Conservation (phyloP, 1,140 invertebrate genomes). For the Triops longicaudatus region DNA sequence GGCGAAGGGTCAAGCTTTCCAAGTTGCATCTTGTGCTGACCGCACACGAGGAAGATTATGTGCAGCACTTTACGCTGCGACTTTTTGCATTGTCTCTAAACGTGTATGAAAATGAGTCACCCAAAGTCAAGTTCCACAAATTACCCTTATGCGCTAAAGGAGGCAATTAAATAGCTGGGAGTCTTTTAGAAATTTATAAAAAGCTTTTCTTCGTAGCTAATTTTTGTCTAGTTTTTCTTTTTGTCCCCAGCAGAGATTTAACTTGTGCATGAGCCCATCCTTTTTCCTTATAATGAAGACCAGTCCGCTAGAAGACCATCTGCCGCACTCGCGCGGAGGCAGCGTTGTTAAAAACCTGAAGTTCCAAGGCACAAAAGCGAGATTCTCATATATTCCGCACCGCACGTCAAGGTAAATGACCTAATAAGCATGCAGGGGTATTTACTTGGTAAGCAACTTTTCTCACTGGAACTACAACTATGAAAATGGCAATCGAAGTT, state of each 20-base stretch:
- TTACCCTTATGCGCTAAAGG: background rate
- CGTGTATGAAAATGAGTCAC: background rate
- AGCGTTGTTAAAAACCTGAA: background rate
- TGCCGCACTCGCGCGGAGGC: background rate
- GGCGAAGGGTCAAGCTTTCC: background rate
- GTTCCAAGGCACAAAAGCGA: background rate
- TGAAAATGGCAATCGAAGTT: background rate
- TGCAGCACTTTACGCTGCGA: background rate
- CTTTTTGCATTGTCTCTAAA: background rate
- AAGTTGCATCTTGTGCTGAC: background rate
- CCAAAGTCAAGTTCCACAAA: background rate
- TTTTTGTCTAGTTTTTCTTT: background rate
- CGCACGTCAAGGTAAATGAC: slow-evolving; percentile 6
- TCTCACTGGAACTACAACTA: background rate
- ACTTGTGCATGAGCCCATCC: background rate
- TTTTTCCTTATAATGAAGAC: background rate
- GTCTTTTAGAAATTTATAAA: no score
- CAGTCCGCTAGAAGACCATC: background rate
- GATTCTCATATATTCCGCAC: background rate
- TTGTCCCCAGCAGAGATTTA: background rate
- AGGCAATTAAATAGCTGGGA: no score
- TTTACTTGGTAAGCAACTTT: background rate
- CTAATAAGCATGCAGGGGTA: slow-evolving; percentile 9
- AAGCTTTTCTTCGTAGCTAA: background rate
- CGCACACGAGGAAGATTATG: background rate